Evolutionary conservation across 2,888 invertebrate species (phyloP).

Genomic region (Drosophila antonietae): DNA sequence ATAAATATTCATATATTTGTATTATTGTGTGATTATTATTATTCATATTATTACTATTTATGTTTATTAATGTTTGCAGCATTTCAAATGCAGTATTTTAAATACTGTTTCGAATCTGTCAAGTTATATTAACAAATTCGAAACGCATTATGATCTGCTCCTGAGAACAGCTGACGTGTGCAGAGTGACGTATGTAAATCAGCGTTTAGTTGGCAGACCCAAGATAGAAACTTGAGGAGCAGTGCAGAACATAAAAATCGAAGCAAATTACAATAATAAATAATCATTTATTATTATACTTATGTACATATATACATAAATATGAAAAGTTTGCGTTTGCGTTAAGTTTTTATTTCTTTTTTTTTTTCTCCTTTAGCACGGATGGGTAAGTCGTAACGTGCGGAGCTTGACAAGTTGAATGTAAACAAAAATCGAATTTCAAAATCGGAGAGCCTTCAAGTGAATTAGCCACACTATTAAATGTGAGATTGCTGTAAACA

Average conservation of each 20-base stretch:
- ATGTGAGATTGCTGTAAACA: conserved; percentile 47
- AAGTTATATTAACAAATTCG: background rate
- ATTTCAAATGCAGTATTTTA: background rate
- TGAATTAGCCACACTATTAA: conserved; percentile 5
- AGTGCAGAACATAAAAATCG: background rate
- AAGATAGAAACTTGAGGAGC: background rate
- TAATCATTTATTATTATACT: background rate
- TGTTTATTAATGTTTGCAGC: no score
- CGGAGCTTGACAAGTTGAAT: conserved; percentile 10
- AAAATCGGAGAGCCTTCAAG: conserved; percentile 4
- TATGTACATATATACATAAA: background rate
- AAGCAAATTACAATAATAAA: background rate
- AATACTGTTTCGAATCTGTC: background rate
- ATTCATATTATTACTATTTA: no score
- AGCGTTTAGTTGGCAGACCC: background rate
- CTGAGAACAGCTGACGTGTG: conserved; percentile 39
- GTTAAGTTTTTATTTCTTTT: background rate
- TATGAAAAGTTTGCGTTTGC: background rate
- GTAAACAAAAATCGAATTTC: conserved; percentile 29
- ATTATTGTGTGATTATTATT: no score
- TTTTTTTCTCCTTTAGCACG: conserved; percentile 17
- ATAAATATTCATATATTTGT: no score
- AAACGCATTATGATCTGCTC: background rate
- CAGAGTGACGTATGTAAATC: background rate
- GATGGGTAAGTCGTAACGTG: background rate